These are phyloP conservation scores for Leptura quadrifasciata DNA, from an alignment of 2,888 invertebrate species.

Conservation along the genomic window DNA sequence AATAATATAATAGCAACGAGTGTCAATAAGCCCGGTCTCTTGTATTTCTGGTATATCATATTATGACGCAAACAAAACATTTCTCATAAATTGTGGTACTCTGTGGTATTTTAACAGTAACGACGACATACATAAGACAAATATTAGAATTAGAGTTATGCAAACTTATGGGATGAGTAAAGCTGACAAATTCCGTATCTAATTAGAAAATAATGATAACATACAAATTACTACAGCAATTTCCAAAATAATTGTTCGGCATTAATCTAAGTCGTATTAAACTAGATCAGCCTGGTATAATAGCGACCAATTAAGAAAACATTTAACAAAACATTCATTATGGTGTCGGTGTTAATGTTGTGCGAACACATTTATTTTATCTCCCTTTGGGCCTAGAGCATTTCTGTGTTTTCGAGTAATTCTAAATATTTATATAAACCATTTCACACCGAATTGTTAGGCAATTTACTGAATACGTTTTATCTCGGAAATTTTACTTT, in stretches of 20 bases:
- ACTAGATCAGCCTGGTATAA: slow-evolving; percentile 58
- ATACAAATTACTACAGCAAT: slow-evolving; percentile 32
- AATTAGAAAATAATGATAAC: slow-evolving; percentile 31
- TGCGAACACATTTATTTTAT: slow-evolving; percentile 59
- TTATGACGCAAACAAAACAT: too few relatives aligned
- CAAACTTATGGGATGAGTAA: not conserved
- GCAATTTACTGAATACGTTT: slow-evolving; percentile 25
- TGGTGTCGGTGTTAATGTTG: slow-evolving; percentile 56
- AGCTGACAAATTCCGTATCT: not conserved
- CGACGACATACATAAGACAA: not conserved
- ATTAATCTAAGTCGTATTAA: slow-evolving; percentile 56
- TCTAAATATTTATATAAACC: slow-evolving; percentile 55
- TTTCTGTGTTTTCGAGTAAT: slow-evolving; percentile 50
- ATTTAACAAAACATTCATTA: slow-evolving; percentile 62
- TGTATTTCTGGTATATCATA: too few relatives aligned
- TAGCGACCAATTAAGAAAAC: slow-evolving; percentile 62
- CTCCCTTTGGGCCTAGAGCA: slow-evolving; percentile 51
- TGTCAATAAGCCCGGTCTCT: too few relatives aligned
- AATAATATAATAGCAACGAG: too few relatives aligned
- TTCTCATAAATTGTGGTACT: too few relatives aligned
- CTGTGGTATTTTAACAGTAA: too few relatives aligned
- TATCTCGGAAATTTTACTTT: slow-evolving; percentile 29
- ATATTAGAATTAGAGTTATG: not conserved
- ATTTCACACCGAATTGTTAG: slow-evolving; percentile 44
- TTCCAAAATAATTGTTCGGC: slow-evolving; percentile 39